phyloP scores from a whole-genome alignment of 2,888 invertebrate species.

The Hylaea fasciaria region DNA sequence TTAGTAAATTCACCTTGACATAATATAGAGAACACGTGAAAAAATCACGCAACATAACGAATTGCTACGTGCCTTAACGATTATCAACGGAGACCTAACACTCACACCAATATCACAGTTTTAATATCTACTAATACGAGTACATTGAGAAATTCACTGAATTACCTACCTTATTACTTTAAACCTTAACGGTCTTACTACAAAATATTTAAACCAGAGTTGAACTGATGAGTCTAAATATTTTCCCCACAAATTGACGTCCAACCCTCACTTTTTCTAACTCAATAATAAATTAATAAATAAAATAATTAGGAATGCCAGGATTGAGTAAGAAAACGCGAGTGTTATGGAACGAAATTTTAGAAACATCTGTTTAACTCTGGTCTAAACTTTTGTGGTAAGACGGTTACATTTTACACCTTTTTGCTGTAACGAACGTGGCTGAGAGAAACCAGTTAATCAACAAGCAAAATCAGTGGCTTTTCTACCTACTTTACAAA shows the following conservation, averaged over 20 bases:
- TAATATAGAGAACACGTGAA: slow-evolving; percentile 10
- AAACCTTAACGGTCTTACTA: slow-evolving; percentile 9
- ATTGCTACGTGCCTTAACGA: slow-evolving; percentile 25
- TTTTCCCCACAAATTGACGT: no score
- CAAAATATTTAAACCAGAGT: no score
- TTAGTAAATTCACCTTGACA: slow-evolving; percentile 20
- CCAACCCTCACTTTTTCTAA: no score
- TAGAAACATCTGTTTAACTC: no score
- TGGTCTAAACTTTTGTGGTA: no score
- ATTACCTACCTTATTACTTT: slow-evolving; percentile 1
- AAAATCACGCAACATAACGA: slow-evolving; percentile 8
- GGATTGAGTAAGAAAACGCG: no score
- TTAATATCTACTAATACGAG: no score
- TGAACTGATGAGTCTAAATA: no score
- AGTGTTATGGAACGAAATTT: no score
- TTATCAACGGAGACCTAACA: slow-evolving; percentile 17
- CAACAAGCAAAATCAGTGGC: slow-evolving; percentile 26
- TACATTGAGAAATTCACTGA: slow-evolving; percentile 9
- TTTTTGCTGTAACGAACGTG: slow-evolving; percentile 4
- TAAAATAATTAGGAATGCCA: no score
- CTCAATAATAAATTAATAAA: no score
- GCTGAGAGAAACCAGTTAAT: slow-evolving; percentile 29
- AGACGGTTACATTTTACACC: no score
- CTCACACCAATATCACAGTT: slow-evolving; percentile 1
- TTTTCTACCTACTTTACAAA: slow-evolving; percentile 37